Percentiles rank a stretch among this genome's conserved stretches.
Conservation (phyloP, 2,888 invertebrate species). For the Antheraea yamamai region DNA sequence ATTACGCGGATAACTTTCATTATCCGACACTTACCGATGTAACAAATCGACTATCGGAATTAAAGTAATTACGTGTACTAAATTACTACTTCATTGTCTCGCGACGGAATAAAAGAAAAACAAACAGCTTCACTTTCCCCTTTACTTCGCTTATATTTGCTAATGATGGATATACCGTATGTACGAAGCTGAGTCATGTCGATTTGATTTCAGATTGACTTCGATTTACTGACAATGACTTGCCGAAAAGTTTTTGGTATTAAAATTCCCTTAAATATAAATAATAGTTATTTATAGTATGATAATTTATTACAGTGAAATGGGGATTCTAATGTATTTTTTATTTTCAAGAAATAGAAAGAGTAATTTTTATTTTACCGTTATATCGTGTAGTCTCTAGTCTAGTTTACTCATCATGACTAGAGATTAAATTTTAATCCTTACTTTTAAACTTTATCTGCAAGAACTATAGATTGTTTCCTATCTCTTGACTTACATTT, state of each 20-base stretch:
- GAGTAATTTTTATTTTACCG: not conserved
- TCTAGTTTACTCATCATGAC: not conserved
- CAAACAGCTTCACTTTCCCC: conserved; percentile 79
- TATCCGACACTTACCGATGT: conserved; percentile 55
- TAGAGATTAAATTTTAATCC: not conserved
- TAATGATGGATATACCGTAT: conserved; percentile 59
- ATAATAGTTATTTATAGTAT: conserved; percentile 16
- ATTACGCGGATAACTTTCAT: conserved; percentile 69
- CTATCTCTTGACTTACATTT: too few relatives aligned
- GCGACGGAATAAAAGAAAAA: conserved; percentile 65
- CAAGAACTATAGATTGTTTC: too few relatives aligned
- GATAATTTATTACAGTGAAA: conserved; percentile 11
- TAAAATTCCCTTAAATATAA: conserved; percentile 12
- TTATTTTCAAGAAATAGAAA: not conserved
- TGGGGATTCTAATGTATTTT: not conserved
- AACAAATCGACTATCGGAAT: conserved; percentile 56
- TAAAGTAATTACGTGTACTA: conserved; percentile 52
- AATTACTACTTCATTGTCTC: conserved; percentile 55
- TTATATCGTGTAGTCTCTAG: not conserved
- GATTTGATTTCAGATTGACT: conserved; percentile 75
- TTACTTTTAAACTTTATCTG: not conserved
- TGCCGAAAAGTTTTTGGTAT: conserved; percentile 41
- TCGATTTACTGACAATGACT: conserved; percentile 57
- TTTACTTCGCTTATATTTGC: conserved; percentile 70
- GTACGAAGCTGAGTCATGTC: conserved; percentile 74